Conservation (phyloP, 1,140 invertebrate species). For the Paracyclopina nana region DNA sequence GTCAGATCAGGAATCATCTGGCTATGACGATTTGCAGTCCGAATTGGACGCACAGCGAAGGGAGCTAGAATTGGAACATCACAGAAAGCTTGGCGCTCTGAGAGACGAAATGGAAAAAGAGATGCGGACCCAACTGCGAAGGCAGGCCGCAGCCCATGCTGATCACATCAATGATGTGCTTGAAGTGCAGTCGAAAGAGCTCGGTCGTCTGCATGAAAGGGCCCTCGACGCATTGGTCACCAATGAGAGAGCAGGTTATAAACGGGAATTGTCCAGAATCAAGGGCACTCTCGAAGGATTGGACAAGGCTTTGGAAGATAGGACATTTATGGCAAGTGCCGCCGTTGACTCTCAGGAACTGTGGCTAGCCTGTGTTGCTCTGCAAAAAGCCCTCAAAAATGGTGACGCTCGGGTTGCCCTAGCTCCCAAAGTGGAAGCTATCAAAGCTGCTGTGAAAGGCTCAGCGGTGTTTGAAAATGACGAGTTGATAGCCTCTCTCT, state of each 20-base stretch:
- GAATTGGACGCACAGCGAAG: constrained; percentile 29
- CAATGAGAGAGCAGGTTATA: constrained; percentile 35
- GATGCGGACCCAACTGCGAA: constrained; percentile 48
- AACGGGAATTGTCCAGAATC: constrained; percentile 40
- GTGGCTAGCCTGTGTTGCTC: constrained; percentile 73
- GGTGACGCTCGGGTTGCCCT: constrained; percentile 26
- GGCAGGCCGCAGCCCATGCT: constrained; percentile 56
- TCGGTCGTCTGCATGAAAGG: constrained; percentile 30
- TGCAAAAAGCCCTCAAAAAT: constrained; percentile 49
- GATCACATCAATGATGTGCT: constrained; percentile 59
- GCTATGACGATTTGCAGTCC: constrained; percentile 29
- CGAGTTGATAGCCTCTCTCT: constrained; percentile 31
- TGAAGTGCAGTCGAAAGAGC: constrained; percentile 32
- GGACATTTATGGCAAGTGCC: constrained; percentile 53
- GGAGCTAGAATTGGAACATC: constrained; percentile 32
- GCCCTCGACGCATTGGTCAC: constrained; percentile 43
- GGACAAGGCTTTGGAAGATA: constrained; percentile 43
- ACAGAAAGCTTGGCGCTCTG: constrained; percentile 36
- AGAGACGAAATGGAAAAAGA: constrained; percentile 46
- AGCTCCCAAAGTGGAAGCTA: constrained; percentile 15
- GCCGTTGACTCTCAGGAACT: constrained; percentile 60
- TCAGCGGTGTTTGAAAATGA: constrained; percentile 17
- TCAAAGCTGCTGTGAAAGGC: not conserved
- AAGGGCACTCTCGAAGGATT: constrained; percentile 66
- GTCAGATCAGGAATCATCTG: not conserved